These are phyloP conservation scores for Mycteria americana DNA, from an alignment of 2,797 vertebrate species.

Conservation along the genomic window DNA sequence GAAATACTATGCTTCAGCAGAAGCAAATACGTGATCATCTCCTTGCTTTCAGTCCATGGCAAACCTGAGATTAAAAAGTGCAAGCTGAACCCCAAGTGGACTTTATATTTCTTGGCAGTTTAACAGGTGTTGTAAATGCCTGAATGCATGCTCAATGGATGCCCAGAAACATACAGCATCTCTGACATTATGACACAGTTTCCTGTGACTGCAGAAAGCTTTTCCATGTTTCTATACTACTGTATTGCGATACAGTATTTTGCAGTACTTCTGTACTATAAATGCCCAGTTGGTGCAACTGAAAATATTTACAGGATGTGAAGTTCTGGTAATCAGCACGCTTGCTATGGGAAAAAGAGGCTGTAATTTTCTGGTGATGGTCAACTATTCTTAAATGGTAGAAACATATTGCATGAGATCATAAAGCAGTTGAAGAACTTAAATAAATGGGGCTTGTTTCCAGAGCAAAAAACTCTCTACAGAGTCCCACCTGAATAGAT, in stretches of 20 bases:
- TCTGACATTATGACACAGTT: neutral
- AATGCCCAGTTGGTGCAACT: neutral
- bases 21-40: neutral
- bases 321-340: neutral
- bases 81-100: neutral
- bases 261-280: neutral
- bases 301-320: neutral
- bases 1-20: neutral
- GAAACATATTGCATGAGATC: neutral
- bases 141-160: neutral
- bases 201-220: neutral
- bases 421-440: neutral
- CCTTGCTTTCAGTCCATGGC: neutral
- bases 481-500: neutral
- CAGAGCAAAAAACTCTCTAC: accelerated
- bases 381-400: neutral
- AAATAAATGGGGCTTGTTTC: neutral
- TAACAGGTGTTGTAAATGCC: neutral
- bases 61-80: neutral
- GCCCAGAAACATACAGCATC: accelerated
- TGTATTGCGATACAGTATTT: neutral
- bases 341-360: neutral
- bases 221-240: neutral
- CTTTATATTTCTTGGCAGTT: neutral
- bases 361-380: neutral